Evolutionary conservation across 2,113 vertebrate species (phyloP).

Genomic region (Corapipo altera): DNA sequence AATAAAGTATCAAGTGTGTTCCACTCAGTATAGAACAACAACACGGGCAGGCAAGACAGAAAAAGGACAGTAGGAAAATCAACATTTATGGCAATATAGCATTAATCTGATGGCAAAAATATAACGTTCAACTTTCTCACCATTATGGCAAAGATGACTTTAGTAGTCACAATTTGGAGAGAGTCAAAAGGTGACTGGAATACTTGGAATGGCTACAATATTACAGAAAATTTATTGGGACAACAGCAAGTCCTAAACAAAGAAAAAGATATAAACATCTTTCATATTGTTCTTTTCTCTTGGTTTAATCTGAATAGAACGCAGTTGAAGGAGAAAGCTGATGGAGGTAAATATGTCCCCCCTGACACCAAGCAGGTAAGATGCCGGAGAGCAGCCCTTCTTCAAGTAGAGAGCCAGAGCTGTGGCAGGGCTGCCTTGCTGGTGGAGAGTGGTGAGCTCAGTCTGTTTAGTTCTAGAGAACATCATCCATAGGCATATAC

Average conservation of each 20-base stretch:
- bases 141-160: background rate
- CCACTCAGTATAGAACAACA: background rate
- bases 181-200: background rate
- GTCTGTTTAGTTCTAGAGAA: background rate
- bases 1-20: background rate
- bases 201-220: background rate
- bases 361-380: background rate
- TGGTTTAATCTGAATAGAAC: background rate
- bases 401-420: background rate
- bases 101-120: background rate
- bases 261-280: background rate
- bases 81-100: background rate
- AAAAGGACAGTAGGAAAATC: background rate
- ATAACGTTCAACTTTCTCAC: background rate
- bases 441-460: background rate
- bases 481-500: background rate
- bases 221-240: background rate
- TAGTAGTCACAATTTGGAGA: background rate
- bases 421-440: background rate
- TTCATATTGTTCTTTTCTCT: background rate
- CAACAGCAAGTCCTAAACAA: background rate
- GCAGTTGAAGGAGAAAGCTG: background rate
- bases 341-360: background rate
- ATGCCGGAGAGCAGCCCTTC: background rate
- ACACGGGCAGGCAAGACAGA: background rate